Percentiles rank a stretch among this genome's conserved stretches.
These are phyloP conservation scores for Nomada hirtipes DNA, from an alignment of 2,888 invertebrate species.

Conservation along the genomic window DNA sequence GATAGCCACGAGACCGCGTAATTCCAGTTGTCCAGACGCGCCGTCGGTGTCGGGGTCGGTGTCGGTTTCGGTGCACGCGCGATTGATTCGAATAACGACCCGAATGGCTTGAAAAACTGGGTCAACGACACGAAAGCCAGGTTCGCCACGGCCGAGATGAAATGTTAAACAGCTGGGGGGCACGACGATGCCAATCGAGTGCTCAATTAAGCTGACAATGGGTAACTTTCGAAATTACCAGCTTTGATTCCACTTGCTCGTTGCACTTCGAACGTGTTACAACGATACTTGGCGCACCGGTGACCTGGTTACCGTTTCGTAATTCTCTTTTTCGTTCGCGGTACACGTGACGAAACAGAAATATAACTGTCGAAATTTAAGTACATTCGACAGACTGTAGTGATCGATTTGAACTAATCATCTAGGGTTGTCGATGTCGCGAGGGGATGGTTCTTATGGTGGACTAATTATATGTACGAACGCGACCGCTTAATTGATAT, in stretches of 20 bases:
- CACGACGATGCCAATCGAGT: constrained; percentile 22
- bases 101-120: constrained; percentile 22
- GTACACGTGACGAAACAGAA: too few species aligned
- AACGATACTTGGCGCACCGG: neutral
- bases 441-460: constrained; percentile 28
- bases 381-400: too few species aligned
- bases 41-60: constrained; percentile 1
- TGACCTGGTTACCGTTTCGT: constrained; percentile 21
- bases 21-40: constrained; percentile 32
- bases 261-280: constrained; percentile 22
- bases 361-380: too few species aligned
- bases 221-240: constrained; percentile 21
- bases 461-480: neutral
- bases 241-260: neutral
- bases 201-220: constrained; percentile 48
- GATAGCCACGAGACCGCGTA: constrained; percentile 24
- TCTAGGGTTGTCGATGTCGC: neutral
- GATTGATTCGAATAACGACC: constrained; percentile 30
- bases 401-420: neutral
- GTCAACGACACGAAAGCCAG: constrained; percentile 1
- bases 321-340: too few species aligned
- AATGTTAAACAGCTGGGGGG: constrained; percentile 30
- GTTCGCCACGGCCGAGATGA: neutral
- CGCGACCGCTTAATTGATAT: constrained; percentile 39
- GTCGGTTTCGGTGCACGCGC: constrained; percentile 21